Conservation (phyloP, 2,797 vertebrate species). For the Otolemur crassicaudatus region DNA sequence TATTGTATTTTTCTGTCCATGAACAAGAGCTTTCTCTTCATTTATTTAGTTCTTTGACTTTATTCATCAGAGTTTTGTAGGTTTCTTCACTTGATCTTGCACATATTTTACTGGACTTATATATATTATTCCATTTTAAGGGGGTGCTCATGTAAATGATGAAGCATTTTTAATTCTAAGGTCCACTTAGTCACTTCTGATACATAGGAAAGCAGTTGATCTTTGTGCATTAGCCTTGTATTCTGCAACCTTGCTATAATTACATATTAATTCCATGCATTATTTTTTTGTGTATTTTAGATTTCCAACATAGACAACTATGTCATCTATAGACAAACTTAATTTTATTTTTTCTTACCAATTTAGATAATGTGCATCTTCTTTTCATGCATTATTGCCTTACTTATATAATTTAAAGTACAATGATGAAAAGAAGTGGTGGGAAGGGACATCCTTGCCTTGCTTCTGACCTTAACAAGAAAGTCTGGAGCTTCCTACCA, state of each 20-base stretch:
- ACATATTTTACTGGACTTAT: neutral
- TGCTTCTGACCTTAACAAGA: too few relatives aligned
- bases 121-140: neutral
- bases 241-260: neutral
- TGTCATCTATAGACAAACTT: neutral
- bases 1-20: neutral
- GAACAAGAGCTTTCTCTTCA: neutral
- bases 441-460: neutral
- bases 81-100: neutral
- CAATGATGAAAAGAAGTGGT: neutral
- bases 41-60: neutral
- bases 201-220: neutral
- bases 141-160: neutral
- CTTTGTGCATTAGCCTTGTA: neutral
- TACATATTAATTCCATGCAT: neutral
- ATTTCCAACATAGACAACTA: neutral
- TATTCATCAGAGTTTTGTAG: neutral
- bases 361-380: neutral
- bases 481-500: too few relatives aligned
- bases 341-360: neutral
- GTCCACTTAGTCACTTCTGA: neutral
- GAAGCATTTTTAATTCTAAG: neutral
- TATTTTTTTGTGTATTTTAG: neutral
- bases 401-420: neutral
- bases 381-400: neutral